Percentiles rank a stretch among this genome's conserved stretches.
Conservation (phyloP, 2,888 invertebrate genomes). For the Andrena flavipes region DNA sequence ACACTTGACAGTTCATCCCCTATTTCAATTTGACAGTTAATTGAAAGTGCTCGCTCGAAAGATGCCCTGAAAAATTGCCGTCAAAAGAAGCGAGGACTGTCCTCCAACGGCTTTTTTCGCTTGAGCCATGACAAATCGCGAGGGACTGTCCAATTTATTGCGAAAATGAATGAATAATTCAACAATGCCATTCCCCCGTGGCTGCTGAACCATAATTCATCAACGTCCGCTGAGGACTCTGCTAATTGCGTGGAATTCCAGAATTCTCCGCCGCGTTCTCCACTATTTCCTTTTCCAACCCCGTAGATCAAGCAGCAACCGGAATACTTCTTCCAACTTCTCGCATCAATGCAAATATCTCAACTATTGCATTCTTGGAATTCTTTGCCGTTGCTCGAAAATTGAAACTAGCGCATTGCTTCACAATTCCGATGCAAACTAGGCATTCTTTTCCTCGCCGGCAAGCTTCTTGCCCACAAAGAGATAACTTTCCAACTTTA, state of each 20-base stretch:
- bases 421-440: no score
- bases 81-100: no score
- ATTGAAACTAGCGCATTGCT: no score
- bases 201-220: constrained; percentile 63
- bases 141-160: constrained; percentile 66
- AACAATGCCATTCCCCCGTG: constrained; percentile 48
- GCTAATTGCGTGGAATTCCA: constrained; percentile 49
- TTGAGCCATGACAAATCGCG: constrained; percentile 61
- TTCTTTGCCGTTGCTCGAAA: no score
- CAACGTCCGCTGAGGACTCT: constrained; percentile 61
- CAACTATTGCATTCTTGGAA: not conserved
- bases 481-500: no score
- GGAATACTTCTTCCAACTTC: not conserved
- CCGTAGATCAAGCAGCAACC: not conserved
- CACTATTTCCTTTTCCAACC: not conserved
- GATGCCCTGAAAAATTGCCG: not conserved
- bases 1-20: no score
- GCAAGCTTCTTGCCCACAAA: no score
- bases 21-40: not conserved
- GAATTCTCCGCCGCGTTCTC: constrained; percentile 22
- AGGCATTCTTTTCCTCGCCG: no score
- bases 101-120: not conserved
- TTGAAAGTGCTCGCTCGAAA: not conserved
- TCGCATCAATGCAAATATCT: not conserved
- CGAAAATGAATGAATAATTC: constrained; percentile 71